phyloP scores from a whole-genome alignment of 2,888 invertebrate species.

The Hedya salicella region DNA sequence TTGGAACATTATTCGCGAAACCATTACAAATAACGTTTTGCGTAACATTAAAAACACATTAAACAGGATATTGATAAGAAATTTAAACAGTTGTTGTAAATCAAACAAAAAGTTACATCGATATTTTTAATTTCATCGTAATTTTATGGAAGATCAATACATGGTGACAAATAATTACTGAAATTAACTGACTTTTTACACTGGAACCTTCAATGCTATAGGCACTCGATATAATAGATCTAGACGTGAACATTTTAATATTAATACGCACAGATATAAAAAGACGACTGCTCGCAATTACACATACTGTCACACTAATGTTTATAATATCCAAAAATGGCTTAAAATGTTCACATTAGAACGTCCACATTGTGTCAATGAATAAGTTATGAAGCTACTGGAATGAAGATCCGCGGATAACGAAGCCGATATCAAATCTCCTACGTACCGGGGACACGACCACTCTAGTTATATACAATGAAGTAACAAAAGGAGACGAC shows the following conservation, averaged over 20 bases:
- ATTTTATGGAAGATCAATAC: constrained; percentile 86
- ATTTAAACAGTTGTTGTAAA: constrained; percentile 51
- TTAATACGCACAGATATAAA: constrained; percentile 80
- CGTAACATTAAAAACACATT: constrained; percentile 39
- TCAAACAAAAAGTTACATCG: constrained; percentile 81
- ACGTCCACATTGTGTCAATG: constrained; percentile 68
- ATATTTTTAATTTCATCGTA: constrained; percentile 85
- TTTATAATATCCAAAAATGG: constrained; percentile 77
- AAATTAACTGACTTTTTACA: constrained; percentile 84
- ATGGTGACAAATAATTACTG: constrained; percentile 83
- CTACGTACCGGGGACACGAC: constrained; percentile 75
- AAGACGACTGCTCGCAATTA: constrained; percentile 76
- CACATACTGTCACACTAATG: constrained; percentile 75
- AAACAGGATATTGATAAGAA: constrained; percentile 25
- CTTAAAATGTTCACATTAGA: constrained; percentile 82
- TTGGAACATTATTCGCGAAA: constrained; percentile 30
- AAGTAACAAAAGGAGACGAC: constrained; percentile 62
- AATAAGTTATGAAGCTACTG: constrained; percentile 76
- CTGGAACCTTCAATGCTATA: constrained; percentile 83
- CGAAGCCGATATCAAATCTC: constrained; percentile 73
- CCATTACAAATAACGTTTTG: constrained; percentile 28
- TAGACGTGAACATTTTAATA: constrained; percentile 83
- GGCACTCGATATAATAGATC: constrained; percentile 84
- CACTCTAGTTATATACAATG: constrained; percentile 81
- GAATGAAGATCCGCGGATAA: constrained; percentile 72